Conservation (phyloP, 2,888 invertebrate species). For the Lycaena phlaeas region DNA sequence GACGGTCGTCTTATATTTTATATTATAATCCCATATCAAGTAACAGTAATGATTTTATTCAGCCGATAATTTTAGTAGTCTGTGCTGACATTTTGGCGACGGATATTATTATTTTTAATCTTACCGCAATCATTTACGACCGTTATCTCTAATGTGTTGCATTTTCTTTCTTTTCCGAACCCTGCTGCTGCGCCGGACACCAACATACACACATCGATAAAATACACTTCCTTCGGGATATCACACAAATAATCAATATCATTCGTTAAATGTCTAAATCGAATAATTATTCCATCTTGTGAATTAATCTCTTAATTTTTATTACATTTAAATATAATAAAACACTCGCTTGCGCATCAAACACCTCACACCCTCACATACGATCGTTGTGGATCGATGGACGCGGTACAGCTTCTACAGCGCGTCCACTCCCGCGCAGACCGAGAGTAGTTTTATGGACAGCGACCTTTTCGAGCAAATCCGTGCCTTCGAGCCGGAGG, state of each 20-base stretch:
- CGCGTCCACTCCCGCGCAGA: conserved; percentile 47
- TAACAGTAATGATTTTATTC: neutral
- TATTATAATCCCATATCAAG: neutral
- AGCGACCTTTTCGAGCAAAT: conserved; percentile 61
- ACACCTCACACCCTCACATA: no score
- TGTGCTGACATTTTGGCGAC: conserved; percentile 70
- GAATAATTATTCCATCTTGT: no score
- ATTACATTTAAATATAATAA: no score
- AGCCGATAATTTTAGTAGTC: conserved; percentile 34
- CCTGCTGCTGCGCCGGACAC: conserved; percentile 26
- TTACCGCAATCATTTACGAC: conserved; percentile 34
- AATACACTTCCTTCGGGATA: no score
- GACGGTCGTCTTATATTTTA: conserved; percentile 54
- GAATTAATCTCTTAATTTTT: no score
- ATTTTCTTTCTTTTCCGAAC: conserved; percentile 72
- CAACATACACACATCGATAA: conserved; percentile 10
- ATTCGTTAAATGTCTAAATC: no score
- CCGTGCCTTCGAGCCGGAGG: conserved; percentile 51
- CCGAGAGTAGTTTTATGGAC: conserved; percentile 51
- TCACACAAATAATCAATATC: no score
- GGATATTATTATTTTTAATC: conserved; percentile 26
- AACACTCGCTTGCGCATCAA: no score
- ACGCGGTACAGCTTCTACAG: conserved; percentile 45
- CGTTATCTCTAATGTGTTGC: conserved; percentile 65
- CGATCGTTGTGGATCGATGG: no score